Evolutionary conservation across 2,797 vertebrate species (phyloP).

Genomic region (Eremophila alpestris): DNA sequence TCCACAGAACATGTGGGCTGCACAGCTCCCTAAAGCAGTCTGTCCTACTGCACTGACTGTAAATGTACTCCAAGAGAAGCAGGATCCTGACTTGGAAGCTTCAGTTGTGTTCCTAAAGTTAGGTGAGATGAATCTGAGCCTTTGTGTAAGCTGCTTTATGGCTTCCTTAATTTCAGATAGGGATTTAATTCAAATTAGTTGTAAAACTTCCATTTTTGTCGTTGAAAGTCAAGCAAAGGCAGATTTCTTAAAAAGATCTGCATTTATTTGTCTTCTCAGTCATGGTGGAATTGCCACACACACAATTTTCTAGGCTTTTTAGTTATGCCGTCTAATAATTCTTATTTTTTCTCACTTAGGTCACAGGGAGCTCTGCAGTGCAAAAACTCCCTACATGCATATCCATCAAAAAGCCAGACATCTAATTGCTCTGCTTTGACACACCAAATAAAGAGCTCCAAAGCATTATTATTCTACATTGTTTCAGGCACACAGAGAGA

Average conservation of each 20-base stretch:
- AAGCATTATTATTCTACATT: conserved; percentile 40
- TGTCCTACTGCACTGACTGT: background rate
- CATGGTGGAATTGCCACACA: background rate
- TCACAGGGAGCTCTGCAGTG: background rate
- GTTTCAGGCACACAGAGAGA: conserved; percentile 58
- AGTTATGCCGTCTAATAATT: background rate
- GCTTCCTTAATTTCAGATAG: background rate
- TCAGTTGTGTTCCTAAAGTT: background rate
- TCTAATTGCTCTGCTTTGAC: conserved; percentile 47
- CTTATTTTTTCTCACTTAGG: background rate
- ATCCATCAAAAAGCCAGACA: conserved; percentile 8
- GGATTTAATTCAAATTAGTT: background rate
- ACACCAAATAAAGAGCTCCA: conserved; percentile 9
- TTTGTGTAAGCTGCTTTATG: background rate
- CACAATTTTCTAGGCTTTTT: background rate
- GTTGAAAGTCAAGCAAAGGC: background rate
- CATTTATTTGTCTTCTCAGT: background rate
- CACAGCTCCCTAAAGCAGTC: background rate
- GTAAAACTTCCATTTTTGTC: background rate
- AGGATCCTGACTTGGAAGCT: background rate
- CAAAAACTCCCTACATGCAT: background rate
- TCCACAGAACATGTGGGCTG: background rate
- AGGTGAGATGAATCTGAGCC: background rate
- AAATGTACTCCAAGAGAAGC: background rate
- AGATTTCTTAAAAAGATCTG: background rate